Base-by-base conservation (phyloP, 2,113 vertebrate genomes). In the Ciconia stormi region DNA sequence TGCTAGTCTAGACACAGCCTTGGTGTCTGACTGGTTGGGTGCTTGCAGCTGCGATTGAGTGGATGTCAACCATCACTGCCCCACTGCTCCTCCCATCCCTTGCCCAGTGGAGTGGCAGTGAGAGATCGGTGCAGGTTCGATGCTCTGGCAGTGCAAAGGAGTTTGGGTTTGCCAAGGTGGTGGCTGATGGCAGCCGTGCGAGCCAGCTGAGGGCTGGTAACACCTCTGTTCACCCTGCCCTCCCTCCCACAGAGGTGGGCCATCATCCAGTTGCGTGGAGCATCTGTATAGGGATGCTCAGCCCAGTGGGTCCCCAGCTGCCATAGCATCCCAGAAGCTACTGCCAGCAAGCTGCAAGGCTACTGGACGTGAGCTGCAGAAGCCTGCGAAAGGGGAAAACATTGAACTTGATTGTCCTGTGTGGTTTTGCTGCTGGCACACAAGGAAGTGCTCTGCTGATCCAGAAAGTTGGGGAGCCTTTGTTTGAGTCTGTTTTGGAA, bases 221-320 rank as follows among this genome's bases (percentile, higher is more conserved):
- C 34, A 11, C 36, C 25, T 83, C 63, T 93, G 27, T 3, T 44
- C 58, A 18, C 58, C 34, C 56, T 86, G 52, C 25, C 21, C 44
- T 72, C 30, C 62, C 53, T 65, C 36, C 21, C 29, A 26, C 26
- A n/a, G 69, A 27, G 78, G 44, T 5, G 13, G 67, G 38, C 36
- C 66, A 34, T 16, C 30, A 23, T 49, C 50, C 36, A 0, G 0
- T 26, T 52, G 49, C 34, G 23, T 49, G 42, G 36, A 87, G 38
- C 38, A n/a, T 87, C 44, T 63, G 26, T 13, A 19, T 19, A 78
- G 59, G 42, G 76, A 73, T 53, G 40, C 46, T 77, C 42, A 84
- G 67, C 27, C 26, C 3, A 2, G 14, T 13, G 27, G 21, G 36
- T 94, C 38, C 55, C n/a, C 66, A 61, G 11, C 17, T 76, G 56